Base-by-base conservation (phyloP, 2,797 vertebrate genomes). In the Scomberomorus guttatus region DNA sequence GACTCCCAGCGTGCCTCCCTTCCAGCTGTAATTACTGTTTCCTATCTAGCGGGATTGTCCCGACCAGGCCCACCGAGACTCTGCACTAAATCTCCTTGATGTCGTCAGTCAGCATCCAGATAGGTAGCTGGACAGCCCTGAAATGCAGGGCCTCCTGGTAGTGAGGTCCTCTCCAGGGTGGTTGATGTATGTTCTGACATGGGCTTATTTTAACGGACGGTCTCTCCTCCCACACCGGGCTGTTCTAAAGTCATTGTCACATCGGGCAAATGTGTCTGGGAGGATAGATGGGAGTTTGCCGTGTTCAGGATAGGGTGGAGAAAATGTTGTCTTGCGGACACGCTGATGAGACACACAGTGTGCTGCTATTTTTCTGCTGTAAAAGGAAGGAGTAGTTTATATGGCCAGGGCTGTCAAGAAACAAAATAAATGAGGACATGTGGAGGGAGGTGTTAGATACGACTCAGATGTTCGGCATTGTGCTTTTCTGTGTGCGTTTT, bases 1-100 rank as follows among this genome's bases (percentile, higher is more conserved):
- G 77, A 82, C 71, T 87, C 84, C 84, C 83, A 62, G 71, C 18
- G 69, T 85, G 80, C 65, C 60, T 55, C 57, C 34, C 54, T 73
- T 64, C 75, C 63, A 73, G 82, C 89, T 87, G 83, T 93, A 91
- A 94, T 94, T 92, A 93, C 85, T 42, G 81, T 90, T 91, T 89
- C 83, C 88, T 84, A 82, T 90, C 90, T 80, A 64, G 77, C 9
- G 55, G 71, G 84, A 90, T 88, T 81, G 83, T 89, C 78, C 77
- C 22, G 54, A 87, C 69, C 82, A 75, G 65, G 69, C 77, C 86
- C 79, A 46, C 75, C 24, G 90, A 89, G 87, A 87, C 77, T 65
- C 61, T 15, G 56, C 81, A 85, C 75, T 90, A 89, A 91, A 93
- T 90, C 86, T 89, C 74, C 72, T 73, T 70, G 62, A 89, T 88